Base-by-base conservation (phyloP, 2,113 vertebrate species). In the Coptodon rendalli region DNA sequence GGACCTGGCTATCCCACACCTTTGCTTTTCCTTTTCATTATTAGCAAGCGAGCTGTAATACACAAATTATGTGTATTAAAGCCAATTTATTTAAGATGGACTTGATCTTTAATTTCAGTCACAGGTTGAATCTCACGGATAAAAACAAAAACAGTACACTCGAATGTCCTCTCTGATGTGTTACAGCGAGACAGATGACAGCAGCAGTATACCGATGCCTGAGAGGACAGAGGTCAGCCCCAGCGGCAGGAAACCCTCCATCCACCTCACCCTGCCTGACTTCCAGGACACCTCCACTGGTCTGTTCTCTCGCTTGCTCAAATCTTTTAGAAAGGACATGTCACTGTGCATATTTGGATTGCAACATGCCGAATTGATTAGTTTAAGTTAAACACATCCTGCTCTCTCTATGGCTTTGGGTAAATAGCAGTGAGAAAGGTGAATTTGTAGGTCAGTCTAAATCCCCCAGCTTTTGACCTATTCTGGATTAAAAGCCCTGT, bases 121-220 rank as follows among this genome's bases (percentile, higher is more conserved):
- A 73, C 66, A 45, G 68, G 68, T 45, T 8, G 38, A 45, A 45
- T 45, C 68, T 73, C 22, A 27, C 2, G 1, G 38, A 71, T 71
- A 16, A 71, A 61, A 71, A 43, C n/a, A 43, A 71, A 71, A 13
- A 68, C 40, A 48, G 0, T 36, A 50, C 22, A 27, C 22, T 24
- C 54, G 16, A 27, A 14, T 66, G 45, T 29, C 45, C 11, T 14
- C 7, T 24, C 50, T 54, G 66, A 73, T 88, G 68, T 82, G 86
- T 97, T 96, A 6, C 96, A 99, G 99, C 76, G 97, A 97, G 91
- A 96, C 97, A 80, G 98, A 99, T 81, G 98, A 98, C 94, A 97
- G 94, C 84, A 97, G 97, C 94, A 99, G 97, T 82, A 84, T 94
- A 59, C 95, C 93, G 40, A 89, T 96, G 13, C 96, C 96, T 0